These are phyloP conservation scores for Atherinomorus stipes DNA, from an alignment of 2,113 vertebrate species.

Conservation along the genomic window DNA sequence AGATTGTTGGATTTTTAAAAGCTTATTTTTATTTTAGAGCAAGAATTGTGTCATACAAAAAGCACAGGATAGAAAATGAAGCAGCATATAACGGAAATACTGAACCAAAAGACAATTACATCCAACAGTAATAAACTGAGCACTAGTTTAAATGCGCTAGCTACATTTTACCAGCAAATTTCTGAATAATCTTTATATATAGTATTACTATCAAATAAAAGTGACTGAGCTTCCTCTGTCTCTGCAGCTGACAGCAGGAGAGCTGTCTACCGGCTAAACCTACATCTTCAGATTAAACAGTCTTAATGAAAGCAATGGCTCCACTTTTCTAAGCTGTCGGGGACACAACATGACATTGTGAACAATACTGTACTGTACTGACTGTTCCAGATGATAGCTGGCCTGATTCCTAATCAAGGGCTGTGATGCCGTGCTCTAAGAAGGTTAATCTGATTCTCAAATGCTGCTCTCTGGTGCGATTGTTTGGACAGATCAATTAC, in stretches of 20 bases:
- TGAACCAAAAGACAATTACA: no score
- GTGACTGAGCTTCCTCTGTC: background rate
- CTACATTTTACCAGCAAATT: background rate
- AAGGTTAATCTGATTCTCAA: slow-evolving; percentile 40
- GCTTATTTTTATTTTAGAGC: no score
- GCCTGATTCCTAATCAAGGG: slow-evolving; percentile 51
- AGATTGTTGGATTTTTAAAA: no score
- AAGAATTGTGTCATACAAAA: no score
- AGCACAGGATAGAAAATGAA: no score
- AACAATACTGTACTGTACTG: slow-evolving; percentile 37
- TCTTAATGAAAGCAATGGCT: slow-evolving; percentile 20
- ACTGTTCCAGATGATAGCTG: slow-evolving; percentile 48
- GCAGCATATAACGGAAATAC: no score
- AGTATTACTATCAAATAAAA: background rate
- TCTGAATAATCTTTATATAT: background rate
- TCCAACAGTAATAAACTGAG: background rate
- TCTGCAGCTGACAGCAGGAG: slow-evolving; percentile 19
- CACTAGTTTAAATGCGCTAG: background rate
- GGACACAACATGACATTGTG: slow-evolving; percentile 21
- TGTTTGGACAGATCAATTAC: slow-evolving; percentile 68
- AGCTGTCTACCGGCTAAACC: slow-evolving; percentile 11
- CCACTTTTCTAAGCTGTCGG: slow-evolving; percentile 24
- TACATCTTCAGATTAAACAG: slow-evolving; percentile 1
- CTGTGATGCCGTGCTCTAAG: slow-evolving; percentile 23
- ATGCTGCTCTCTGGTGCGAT: slow-evolving; percentile 37